These are phyloP conservation scores for Heteromormyrus szaboi DNA, from an alignment of 2,797 vertebrate species.

Conservation along the genomic window DNA sequence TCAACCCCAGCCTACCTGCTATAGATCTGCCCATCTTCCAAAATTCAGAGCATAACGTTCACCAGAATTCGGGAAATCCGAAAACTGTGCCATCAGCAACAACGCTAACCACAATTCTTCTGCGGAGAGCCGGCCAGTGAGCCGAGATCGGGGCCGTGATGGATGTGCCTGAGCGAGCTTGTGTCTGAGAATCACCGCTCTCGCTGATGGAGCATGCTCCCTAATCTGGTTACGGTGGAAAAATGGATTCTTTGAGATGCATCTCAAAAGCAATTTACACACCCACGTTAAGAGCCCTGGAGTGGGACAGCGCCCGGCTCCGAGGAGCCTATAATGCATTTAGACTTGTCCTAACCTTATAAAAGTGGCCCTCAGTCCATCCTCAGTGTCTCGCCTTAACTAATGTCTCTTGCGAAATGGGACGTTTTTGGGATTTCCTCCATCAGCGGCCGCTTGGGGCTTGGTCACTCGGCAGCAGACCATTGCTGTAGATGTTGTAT, in stretches of 20 bases:
- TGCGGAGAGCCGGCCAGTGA: neutral
- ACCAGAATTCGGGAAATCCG: neutral
- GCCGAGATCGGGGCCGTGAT: constrained; percentile 6
- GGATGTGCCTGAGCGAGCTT: constrained; percentile 7
- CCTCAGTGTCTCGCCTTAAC: neutral
- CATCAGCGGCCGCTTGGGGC: neutral
- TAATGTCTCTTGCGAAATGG: neutral
- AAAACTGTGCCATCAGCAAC: neutral
- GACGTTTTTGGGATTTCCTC: neutral
- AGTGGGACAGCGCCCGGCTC: constrained; percentile 26
- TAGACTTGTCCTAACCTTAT: constrained; percentile 32
- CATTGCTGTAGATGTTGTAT: neutral
- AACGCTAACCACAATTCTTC: neutral
- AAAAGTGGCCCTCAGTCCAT: constrained; percentile 16
- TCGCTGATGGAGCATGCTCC: constrained; percentile 29
- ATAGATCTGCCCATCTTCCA: neutral
- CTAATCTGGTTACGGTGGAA: constrained; percentile 29
- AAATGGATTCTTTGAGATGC: constrained; percentile 32
- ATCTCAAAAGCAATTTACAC: constrained; percentile 40
- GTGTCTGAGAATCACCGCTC: constrained; percentile 21
- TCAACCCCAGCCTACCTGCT: neutral
- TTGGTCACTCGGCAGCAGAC: neutral
- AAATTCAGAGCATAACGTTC: neutral
- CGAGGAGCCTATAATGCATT: constrained; percentile 29
- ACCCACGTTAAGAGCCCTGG: constrained; percentile 21